A percentile compares a stretch with the other conserved stretches of the same genome.
Conservation (phyloP, 2,888 invertebrate genomes). For the Therioaphis trifolii region DNA sequence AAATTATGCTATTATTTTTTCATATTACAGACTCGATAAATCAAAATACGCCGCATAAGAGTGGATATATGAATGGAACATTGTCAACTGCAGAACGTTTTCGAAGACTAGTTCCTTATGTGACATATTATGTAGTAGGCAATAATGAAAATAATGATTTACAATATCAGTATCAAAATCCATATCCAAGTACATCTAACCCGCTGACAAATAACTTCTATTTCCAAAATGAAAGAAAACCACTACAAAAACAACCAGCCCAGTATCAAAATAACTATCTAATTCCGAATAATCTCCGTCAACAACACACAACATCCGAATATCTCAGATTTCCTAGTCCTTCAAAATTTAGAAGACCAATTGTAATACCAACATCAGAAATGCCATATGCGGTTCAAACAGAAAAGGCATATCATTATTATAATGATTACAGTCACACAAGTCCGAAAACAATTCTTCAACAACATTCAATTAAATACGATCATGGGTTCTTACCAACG, state of each 20-base stretch:
- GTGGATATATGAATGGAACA: slow-evolving; percentile 25
- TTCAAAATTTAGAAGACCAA: slow-evolving; percentile 38
- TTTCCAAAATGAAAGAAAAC: slow-evolving; percentile 32
- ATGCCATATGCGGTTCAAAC: slow-evolving; percentile 15
- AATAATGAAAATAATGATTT: slow-evolving; percentile 62
- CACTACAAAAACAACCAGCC: background rate
- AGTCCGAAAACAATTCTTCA: slow-evolving; percentile 10
- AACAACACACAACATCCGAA: slow-evolving; percentile 7
- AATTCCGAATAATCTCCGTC: background rate
- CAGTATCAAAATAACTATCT: slow-evolving; percentile 12
- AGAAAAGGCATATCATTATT: slow-evolving; percentile 33
- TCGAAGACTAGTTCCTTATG: slow-evolving; percentile 83
- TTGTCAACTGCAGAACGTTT: slow-evolving; percentile 69
- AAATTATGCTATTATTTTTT: background rate
- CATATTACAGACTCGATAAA: slow-evolving; percentile 25
- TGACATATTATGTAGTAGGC: slow-evolving; percentile 79
- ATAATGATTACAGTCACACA: slow-evolving; percentile 23
- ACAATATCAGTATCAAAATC: slow-evolving; percentile 24
- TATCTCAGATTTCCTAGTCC: slow-evolving; percentile 52
- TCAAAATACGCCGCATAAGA: background rate
- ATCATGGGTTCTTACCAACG: slow-evolving; percentile 33
- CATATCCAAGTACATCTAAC: background rate
- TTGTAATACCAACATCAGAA: slow-evolving; percentile 44
- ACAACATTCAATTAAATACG: background rate
- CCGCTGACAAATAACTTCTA: slow-evolving; percentile 40